Evolutionary conservation across 1,140 invertebrate species (phyloP), one percentile per base, ranked within the genome.

Genomic region (Lepidurus couesii): DNA sequence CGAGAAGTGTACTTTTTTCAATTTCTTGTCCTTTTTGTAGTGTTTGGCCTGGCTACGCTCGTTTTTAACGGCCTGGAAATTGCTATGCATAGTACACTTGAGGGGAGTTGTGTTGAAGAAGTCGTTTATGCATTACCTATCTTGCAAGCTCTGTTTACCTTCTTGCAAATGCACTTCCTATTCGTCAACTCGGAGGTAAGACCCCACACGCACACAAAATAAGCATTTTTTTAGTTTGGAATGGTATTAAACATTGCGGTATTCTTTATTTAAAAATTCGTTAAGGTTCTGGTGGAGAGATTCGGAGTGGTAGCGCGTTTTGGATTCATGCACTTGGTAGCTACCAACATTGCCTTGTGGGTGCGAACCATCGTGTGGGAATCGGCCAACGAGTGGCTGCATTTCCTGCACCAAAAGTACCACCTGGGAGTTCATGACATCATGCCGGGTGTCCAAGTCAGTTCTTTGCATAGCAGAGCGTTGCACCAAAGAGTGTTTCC

Each of bases 121-220:
- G 85, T 90, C 21, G 85, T 89, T 76, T 88, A 89, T 45, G 86
- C 90, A 2, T 88, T 90, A 83, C 90, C 90, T 1, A 86, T 90
- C n/a, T 83, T 91, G 11, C 89, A 90, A 75, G 88, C 89, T n/a
- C 85, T 90, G 74, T 91, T 91, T 83, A 90, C 90, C 1, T 91
- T 91, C 81, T 84, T 90, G 26, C 90, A 91, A 83, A 90, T 91
- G 86, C 90, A 91, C 82, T 91, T 91, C 82, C 86, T 91, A 16
- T 91, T 91, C 81, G 88, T 90, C 75, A 91, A 91, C 82, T 90
- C 90, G 1, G 90, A 91, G 86, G 90, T 90, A 83, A 85, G 82
- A 45, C 44, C 16, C n/a, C 24, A 7, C 34, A 34, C 3, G 34
- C 34, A 34, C 26, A 26, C 26, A 2, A 26, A 26, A 26, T 26